Base-by-base conservation (phyloP, 92 coral and sea anemone genomes). In the Pocillopora grandis region DNA sequence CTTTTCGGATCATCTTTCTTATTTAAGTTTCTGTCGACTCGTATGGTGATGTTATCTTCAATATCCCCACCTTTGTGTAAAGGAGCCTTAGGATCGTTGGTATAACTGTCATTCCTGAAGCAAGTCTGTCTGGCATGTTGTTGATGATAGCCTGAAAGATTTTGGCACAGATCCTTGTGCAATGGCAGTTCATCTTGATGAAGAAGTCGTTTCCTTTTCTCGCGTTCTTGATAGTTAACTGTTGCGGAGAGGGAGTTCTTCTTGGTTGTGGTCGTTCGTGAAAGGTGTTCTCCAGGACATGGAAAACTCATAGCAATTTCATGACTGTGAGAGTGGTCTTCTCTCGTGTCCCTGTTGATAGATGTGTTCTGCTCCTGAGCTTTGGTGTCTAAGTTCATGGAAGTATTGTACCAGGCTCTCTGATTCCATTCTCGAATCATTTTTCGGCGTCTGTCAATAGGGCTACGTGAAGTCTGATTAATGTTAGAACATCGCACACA, bases 171-270 rank as follows among this genome's bases (percentile, higher is more conserved):
- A 20, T 27, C 48, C 8, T 58, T 5, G 64, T 21, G 77, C n/a
- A 37, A 20, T 12, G n/a, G 76, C 14, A 36, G 12, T 71, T 70
- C 42, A 12, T 81, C 77, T 6, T 27, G 56, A 58, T 48, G 12
- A 71, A 37, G 61, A 66, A 61, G 84, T 20, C 21, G 84, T 21
- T 14, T 16, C 16, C 76, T 35, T 9, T 16, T 61, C 9, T 71
- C 77, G 60, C 77, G 62, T 19, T 60, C 7, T 71, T 10, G 85
- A 31, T 37, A 81, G 70, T 60, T 20, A 2, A 60, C 76, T 12
- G 33, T 61, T 19, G 14, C 3, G 31, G 85, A 69, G 37, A 60
- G 49, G 10, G 71, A 48, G 14, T 37, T 60, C 42, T 77, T 36
- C 48, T 49, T 68, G 33, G 52, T 60, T 12, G 62, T 20, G 16